Percentiles rank a stretch among this genome's conserved stretches.
phyloP scores from a whole-genome alignment of 2,888 invertebrate genomes.

The Ditylenchus weischeri region DNA sequence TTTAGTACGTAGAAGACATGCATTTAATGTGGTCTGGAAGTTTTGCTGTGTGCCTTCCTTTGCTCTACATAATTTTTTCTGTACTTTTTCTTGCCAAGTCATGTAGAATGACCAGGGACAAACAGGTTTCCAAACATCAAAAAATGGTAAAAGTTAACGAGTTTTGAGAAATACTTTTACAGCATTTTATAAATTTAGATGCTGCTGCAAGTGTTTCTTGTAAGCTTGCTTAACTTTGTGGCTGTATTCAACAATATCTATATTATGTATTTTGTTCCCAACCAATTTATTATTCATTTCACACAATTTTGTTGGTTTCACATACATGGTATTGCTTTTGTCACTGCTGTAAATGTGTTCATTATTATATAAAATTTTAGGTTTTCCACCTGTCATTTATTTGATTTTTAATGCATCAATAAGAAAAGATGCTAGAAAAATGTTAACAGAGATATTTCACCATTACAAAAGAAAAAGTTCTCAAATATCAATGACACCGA shows the following conservation, averaged over 20 bases:
- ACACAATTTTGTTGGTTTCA: constrained; percentile 20
- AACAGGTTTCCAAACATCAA: background rate
- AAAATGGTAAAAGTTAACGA: constrained; percentile 16
- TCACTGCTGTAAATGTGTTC: too few relatives aligned
- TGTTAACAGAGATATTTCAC: background rate
- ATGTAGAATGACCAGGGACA: background rate
- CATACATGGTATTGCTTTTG: constrained; percentile 10
- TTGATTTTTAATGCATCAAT: too few relatives aligned
- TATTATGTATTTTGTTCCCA: constrained; percentile 14
- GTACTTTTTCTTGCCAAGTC: background rate
- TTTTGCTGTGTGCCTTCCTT: background rate
- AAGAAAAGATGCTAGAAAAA: background rate
- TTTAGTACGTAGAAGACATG: too few relatives aligned
- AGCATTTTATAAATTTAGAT: constrained; percentile 5
- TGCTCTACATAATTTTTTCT: background rate
- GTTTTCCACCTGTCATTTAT: too few relatives aligned
- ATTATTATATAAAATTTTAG: background rate
- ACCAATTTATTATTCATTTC: constrained; percentile 12
- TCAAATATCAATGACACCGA: background rate
- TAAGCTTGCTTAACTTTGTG: constrained; percentile 14
- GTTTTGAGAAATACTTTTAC: background rate
- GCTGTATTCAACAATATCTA: constrained; percentile 3
- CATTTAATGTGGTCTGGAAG: too few relatives aligned
- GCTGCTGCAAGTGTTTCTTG: constrained; percentile 22
- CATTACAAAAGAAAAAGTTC: constrained; percentile 2